phyloP scores from a whole-genome alignment of 2,888 invertebrate species.

The Oxycera nigricornis region DNA sequence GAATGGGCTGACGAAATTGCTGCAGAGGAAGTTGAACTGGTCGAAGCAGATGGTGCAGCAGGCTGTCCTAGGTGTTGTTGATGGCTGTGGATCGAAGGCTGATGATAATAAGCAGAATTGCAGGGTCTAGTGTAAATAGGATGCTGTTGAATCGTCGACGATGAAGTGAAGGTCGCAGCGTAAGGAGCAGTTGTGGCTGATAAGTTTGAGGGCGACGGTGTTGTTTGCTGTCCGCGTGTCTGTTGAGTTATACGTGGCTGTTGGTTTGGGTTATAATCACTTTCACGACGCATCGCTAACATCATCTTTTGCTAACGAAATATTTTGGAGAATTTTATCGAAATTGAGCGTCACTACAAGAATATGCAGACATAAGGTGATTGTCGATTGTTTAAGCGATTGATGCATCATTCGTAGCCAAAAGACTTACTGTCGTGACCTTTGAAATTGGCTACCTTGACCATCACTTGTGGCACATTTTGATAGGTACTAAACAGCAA shows the following conservation, averaged over 20 bases:
- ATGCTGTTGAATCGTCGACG: constrained; percentile 39
- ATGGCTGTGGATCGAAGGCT: constrained; percentile 38
- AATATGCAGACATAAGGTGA: neutral
- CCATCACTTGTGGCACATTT: too few relatives aligned
- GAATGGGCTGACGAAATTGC: neutral
- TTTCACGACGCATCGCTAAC: constrained; percentile 81
- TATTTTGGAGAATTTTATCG: constrained; percentile 14
- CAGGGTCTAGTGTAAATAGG: constrained; percentile 47
- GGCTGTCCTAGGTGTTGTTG: constrained; percentile 45
- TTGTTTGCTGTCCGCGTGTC: constrained; percentile 20
- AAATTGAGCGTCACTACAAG: neutral
- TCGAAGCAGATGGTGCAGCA: constrained; percentile 30
- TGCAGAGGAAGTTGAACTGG: neutral
- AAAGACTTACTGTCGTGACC: too few relatives aligned
- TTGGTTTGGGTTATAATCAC: constrained; percentile 64
- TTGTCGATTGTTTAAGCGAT: neutral
- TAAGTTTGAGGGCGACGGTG: constrained; percentile 33
- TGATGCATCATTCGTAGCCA: constrained; percentile 15
- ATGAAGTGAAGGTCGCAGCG: neutral
- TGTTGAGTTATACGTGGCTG: constrained; percentile 47
- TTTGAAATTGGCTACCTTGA: too few relatives aligned
- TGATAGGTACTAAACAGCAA: too few relatives aligned
- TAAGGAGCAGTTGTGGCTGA: constrained; percentile 27
- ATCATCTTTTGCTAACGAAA: constrained; percentile 58
- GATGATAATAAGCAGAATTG: constrained; percentile 43